Conservation (phyloP, 2,113 vertebrate genomes). For the Benitochromis conjunctus region DNA sequence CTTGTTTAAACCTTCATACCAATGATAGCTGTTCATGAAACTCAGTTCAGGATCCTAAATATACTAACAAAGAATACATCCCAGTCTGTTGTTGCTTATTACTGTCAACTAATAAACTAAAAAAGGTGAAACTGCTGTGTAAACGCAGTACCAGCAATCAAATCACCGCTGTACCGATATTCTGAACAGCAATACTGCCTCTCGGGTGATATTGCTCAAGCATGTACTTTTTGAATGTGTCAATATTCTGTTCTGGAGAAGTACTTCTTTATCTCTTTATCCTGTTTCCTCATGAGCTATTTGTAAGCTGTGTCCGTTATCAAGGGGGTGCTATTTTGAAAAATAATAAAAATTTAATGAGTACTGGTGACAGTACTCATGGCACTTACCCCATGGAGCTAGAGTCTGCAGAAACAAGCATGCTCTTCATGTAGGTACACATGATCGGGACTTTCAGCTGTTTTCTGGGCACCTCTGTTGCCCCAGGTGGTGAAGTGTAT, state of each 20-base stretch:
- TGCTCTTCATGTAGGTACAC: slow-evolving; percentile 77
- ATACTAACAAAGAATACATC: not conserved
- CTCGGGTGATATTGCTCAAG: not conserved
- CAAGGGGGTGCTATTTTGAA: not conserved
- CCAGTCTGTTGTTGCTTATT: not conserved
- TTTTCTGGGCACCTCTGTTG: slow-evolving; percentile 40
- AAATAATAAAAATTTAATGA: not conserved
- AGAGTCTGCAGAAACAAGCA: slow-evolving; percentile 79
- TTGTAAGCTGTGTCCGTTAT: not conserved
- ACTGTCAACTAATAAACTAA: not conserved
- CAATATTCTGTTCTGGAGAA: not conserved
- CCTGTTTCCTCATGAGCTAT: not conserved
- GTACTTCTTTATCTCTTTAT: not conserved
- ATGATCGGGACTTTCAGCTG: slow-evolving; percentile 69
- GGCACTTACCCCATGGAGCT: slow-evolving; percentile 71
- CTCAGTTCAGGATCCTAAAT: not conserved
- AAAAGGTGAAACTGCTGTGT: not conserved
- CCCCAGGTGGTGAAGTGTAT: not conserved
- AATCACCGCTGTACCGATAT: rapidly evolving
- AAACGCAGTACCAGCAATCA: not conserved
- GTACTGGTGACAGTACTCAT: not conserved
- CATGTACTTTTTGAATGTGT: not conserved
- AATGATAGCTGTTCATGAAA: not conserved
- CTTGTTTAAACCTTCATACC: not conserved
- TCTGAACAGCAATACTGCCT: not conserved